Percentiles rank a stretch among this genome's conserved stretches.
Conservation (phyloP, 1,140 invertebrate genomes). For the Drosophila oshimai region DNA sequence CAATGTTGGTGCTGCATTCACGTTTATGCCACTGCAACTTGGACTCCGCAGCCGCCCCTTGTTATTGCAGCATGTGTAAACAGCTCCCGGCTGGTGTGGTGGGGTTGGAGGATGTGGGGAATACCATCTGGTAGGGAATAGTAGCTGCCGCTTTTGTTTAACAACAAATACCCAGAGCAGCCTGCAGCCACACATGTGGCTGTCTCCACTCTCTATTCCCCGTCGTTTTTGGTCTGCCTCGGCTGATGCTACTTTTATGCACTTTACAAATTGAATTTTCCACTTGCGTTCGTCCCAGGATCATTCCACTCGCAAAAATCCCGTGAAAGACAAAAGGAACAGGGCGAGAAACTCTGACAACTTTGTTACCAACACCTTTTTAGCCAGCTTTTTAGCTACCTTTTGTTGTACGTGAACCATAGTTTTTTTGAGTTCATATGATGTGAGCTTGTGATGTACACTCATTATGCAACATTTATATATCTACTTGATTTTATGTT, state of each 20-base stretch:
- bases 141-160: constrained; percentile 69
- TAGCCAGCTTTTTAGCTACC: constrained; percentile 1
- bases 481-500: background rate
- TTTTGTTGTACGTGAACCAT: background rate
- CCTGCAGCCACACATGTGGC: constrained; percentile 61
- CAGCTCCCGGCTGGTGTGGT: constrained; percentile 4
- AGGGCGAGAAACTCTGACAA: constrained; percentile 11
- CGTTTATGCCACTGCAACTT: constrained; percentile 69
- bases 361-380: constrained; percentile 13
- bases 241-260: constrained; percentile 69
- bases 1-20: constrained; percentile 67
- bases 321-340: constrained; percentile 14
- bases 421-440: background rate
- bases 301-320: background rate
- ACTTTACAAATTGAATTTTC: constrained; percentile 81
- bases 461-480: no score
- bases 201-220: constrained; percentile 6
- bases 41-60: constrained; percentile 26
- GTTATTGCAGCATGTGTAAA: constrained; percentile 51
- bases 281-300: constrained; percentile 62
- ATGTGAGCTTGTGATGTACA: background rate
- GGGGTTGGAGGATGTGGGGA: background rate
- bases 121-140: constrained; percentile 14
- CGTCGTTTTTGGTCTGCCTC: constrained; percentile 2
- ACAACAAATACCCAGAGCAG: constrained; percentile 58